Percentiles rank a stretch among this genome's conserved stretches.
phyloP scores from a whole-genome alignment of 2,113 vertebrate genomes.

The Cephalophus harveyi region DNA sequence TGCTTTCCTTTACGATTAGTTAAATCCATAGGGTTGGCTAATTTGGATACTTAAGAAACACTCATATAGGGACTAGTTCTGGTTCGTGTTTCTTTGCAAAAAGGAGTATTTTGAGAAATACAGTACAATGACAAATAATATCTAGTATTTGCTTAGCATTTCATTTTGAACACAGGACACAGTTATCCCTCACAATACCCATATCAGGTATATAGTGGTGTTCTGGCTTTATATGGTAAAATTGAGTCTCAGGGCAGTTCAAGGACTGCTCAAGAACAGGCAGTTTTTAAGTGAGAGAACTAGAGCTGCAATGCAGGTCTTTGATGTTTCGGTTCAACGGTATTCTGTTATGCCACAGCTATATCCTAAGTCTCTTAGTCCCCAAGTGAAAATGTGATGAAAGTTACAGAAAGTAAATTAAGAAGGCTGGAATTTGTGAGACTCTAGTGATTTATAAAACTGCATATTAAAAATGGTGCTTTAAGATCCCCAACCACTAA shows the following conservation, averaged over 20 bases:
- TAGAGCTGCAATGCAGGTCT: background rate
- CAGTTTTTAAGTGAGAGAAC: background rate
- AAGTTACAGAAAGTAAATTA: background rate
- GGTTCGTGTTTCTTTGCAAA: background rate
- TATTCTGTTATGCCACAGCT: background rate
- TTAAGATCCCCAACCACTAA: background rate
- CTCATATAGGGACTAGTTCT: background rate
- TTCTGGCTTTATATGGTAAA: background rate
- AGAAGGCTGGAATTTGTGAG: background rate
- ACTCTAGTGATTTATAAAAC: conserved; percentile 10
- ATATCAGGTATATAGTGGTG: background rate
- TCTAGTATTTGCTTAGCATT: background rate
- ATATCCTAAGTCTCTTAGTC: background rate
- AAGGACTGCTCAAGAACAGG: background rate
- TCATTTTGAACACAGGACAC: background rate
- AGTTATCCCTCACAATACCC: background rate
- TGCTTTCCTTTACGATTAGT: background rate
- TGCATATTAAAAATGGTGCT: background rate
- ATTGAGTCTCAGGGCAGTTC: background rate
- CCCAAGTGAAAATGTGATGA: background rate
- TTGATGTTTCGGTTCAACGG: background rate
- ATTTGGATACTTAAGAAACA: background rate
- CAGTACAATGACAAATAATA: background rate
- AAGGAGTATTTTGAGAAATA: conserved; percentile 32
- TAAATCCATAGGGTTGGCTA: conserved; percentile 27